phyloP scores from a whole-genome alignment of 2,888 invertebrate species.

The Agriopis marginaria region DNA sequence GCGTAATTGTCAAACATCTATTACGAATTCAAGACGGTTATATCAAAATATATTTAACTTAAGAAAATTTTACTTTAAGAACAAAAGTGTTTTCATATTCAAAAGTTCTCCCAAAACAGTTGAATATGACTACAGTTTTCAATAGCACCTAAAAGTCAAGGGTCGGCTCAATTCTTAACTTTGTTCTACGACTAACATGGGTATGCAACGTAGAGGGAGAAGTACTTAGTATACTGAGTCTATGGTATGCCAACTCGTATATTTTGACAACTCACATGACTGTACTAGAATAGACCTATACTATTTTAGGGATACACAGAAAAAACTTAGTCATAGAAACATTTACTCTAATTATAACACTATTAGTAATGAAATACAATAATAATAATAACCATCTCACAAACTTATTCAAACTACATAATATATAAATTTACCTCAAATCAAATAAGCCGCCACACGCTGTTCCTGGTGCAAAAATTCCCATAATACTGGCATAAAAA shows the following conservation, averaged over 20 bases:
- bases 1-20: conserved; percentile 29
- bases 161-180: conserved; percentile 1
- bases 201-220: too few species aligned
- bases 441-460: too few species aligned
- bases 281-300: neutral
- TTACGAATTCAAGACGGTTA: conserved; percentile 28
- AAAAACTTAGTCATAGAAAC: neutral
- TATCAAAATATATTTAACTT: conserved; percentile 15
- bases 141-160: conserved; percentile 32
- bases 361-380: too few species aligned
- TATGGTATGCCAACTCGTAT: neutral
- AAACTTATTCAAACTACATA: too few species aligned
- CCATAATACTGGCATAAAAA: too few species aligned
- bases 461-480: too few species aligned
- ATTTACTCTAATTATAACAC: too few species aligned
- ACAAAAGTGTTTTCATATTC: conserved; percentile 25
- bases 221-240: too few species aligned
- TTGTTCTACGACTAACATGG: neutral
- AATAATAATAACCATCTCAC: too few species aligned
- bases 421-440: too few species aligned
- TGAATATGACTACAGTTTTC: conserved; percentile 28
- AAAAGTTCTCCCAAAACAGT: conserved; percentile 20
- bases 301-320: neutral
- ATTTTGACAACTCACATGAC: neutral
- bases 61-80: conserved; percentile 15